Conservation (phyloP, 2,888 invertebrate species). For the Drosophila colorata region DNA sequence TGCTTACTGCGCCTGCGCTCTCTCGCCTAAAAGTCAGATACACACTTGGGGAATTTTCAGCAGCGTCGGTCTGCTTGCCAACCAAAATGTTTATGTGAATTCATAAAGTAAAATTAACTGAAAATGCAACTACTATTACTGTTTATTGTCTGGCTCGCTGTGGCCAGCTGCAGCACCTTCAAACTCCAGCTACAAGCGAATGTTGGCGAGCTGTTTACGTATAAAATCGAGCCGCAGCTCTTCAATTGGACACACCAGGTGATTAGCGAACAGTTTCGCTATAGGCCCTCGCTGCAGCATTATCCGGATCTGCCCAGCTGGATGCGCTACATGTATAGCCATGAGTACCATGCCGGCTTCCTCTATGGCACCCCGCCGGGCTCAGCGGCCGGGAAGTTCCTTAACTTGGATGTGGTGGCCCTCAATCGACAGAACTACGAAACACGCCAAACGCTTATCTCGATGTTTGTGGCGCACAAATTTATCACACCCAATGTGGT, state of each 20-base stretch:
- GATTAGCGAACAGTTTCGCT: slow-evolving; percentile 85
- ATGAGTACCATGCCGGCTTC: slow-evolving; percentile 91
- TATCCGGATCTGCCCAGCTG: slow-evolving; percentile 94
- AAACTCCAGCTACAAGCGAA: slow-evolving; percentile 73
- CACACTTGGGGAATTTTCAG: slow-evolving; percentile 63
- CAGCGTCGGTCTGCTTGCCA: slow-evolving; percentile 24
- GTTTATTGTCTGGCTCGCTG: slow-evolving; percentile 16
- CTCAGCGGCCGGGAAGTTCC: slow-evolving; percentile 86
- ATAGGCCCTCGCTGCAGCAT: slow-evolving; percentile 90
- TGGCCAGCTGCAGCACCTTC: slow-evolving; percentile 8
- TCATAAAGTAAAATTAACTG: neutral
- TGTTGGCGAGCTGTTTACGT: slow-evolving; percentile 90
- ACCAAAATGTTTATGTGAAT: slow-evolving; percentile 52
- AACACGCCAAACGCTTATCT: slow-evolving; percentile 88
- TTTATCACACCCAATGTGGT: slow-evolving; percentile 91
- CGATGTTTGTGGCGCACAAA: slow-evolving; percentile 89
- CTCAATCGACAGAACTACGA: slow-evolving; percentile 92
- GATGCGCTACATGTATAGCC: slow-evolving; percentile 93
- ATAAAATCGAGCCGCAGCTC: slow-evolving; percentile 90
- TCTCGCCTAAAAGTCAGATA: slow-evolving; percentile 52
- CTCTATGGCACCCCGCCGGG: slow-evolving; percentile 94
- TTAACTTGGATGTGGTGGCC: slow-evolving; percentile 91
- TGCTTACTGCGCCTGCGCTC: slow-evolving; percentile 62
- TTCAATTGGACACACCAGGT: slow-evolving; percentile 91
- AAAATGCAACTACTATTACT: slow-evolving; percentile 52